Conservation (phyloP, 1,140 invertebrate species). For the Microplitis mediator region DNA sequence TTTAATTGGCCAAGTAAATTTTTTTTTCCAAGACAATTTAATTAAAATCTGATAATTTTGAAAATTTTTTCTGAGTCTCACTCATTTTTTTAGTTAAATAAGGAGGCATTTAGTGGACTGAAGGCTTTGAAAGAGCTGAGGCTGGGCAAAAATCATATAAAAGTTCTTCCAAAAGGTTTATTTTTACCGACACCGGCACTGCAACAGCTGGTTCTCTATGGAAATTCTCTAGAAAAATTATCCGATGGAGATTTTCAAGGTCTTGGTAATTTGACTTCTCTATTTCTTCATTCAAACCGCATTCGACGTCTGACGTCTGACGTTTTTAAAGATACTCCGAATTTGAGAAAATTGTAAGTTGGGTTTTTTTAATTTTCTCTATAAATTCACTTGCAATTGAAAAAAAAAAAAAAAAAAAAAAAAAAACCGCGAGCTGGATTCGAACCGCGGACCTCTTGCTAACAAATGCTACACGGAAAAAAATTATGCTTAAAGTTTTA, state of each 20-base stretch:
- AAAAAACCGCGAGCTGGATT: too few relatives aligned
- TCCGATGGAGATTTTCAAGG: constrained; percentile 63
- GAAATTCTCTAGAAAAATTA: constrained; percentile 66
- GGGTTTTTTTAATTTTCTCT: too few relatives aligned
- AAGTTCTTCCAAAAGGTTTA: constrained; percentile 58
- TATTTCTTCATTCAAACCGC: constrained; percentile 70
- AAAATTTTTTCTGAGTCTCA: not conserved
- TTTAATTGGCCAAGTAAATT: constrained; percentile 60
- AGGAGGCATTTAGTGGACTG: constrained; percentile 61
- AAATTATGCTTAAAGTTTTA: too few relatives aligned
- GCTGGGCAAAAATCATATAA: constrained; percentile 67
- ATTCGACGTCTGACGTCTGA: constrained; percentile 61
- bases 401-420: too few relatives aligned
- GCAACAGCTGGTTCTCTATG: constrained; percentile 67
- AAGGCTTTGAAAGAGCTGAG: constrained; percentile 64
- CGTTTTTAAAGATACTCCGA: constrained; percentile 59
- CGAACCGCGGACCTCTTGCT: too few relatives aligned
- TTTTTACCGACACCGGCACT: constrained; percentile 60
- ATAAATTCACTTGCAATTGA: too few relatives aligned
- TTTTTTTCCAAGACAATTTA: not conserved
- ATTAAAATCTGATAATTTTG: not conserved
- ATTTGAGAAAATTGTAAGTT: constrained; percentile 52
- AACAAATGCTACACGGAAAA: too few relatives aligned
- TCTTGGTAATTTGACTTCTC: constrained; percentile 63
- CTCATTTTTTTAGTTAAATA: constrained; percentile 49